These are phyloP conservation scores for Pseudanteris insignis DNA, from an alignment of 2,888 invertebrate species.

Conservation along the genomic window DNA sequence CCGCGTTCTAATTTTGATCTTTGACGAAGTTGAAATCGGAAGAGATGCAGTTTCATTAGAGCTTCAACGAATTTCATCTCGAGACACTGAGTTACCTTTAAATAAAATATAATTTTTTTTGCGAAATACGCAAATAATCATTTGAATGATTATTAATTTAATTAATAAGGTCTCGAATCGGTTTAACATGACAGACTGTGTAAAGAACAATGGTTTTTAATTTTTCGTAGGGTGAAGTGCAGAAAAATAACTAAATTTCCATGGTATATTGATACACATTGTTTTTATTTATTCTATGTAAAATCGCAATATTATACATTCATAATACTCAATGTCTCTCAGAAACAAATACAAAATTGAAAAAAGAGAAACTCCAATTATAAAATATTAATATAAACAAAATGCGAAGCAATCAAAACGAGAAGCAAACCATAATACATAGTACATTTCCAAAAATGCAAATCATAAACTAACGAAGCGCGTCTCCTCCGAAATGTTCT, in stretches of 20 bases:
- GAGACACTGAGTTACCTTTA: constrained; percentile 41
- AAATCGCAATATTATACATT: constrained; percentile 47
- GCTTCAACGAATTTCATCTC: constrained; percentile 20
- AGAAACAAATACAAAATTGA: constrained; percentile 43
- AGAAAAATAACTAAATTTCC: constrained; percentile 31
- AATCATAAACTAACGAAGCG: constrained; percentile 39
- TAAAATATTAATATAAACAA: constrained; percentile 44
- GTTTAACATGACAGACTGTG: background rate
- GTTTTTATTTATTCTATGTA: constrained; percentile 43
- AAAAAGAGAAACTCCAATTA: constrained; percentile 44
- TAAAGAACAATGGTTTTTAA: background rate
- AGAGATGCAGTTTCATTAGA: constrained; percentile 34
- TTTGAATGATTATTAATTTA: too few relatives aligned
- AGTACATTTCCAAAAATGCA: constrained; percentile 44
- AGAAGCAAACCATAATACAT: constrained; percentile 40
- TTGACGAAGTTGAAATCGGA: constrained; percentile 38
- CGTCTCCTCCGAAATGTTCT: constrained; percentile 38
- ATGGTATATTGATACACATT: constrained; percentile 39
- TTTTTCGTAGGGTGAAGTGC: constrained; percentile 28
- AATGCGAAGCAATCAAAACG: constrained; percentile 44
- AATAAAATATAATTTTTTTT: constrained; percentile 1
- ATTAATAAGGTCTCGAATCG: too few relatives aligned
- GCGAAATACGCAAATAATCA: background rate
- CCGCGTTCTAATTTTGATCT: constrained; percentile 20
- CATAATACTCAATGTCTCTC: constrained; percentile 45